Conservation (phyloP, 2,113 vertebrate species). For the Stictonetta naevosa region DNA sequence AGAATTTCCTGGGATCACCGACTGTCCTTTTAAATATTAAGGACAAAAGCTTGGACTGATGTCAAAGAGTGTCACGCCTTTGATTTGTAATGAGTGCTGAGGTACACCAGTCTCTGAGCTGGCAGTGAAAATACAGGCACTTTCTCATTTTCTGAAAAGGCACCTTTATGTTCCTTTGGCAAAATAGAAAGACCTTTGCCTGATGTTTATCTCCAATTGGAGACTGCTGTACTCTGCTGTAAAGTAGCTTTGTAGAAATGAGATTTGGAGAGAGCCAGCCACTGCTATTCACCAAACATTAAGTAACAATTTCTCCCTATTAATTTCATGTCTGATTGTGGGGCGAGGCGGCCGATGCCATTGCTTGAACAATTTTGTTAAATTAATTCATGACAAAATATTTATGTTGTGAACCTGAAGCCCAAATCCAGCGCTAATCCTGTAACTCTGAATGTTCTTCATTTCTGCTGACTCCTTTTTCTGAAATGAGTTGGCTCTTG, state of each 20-base stretch:
- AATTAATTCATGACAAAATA: not conserved
- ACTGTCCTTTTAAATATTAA: not conserved
- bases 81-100: not conserved
- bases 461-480: not conserved
- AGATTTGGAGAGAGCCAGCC: not conserved
- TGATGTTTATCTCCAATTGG: not conserved
- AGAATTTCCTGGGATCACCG: not conserved
- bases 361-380: not conserved
- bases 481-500: not conserved
- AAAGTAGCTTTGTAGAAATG: not conserved
- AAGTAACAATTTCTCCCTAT: not conserved
- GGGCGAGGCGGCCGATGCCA: not conserved
- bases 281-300: not conserved
- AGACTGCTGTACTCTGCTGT: not conserved
- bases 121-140: not conserved
- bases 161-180: not conserved
- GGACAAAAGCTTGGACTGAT: not conserved
- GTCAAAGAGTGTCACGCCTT: rapidly evolving
- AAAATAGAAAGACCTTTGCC: not conserved
- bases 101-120: not conserved
- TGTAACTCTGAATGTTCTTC: not conserved
- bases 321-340: rapidly evolving
- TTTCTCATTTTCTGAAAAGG: not conserved
- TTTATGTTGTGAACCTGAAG: not conserved
- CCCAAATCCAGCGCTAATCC: not conserved